Conservation (phyloP, 2,888 invertebrate genomes). For the Philereme vetulata region DNA sequence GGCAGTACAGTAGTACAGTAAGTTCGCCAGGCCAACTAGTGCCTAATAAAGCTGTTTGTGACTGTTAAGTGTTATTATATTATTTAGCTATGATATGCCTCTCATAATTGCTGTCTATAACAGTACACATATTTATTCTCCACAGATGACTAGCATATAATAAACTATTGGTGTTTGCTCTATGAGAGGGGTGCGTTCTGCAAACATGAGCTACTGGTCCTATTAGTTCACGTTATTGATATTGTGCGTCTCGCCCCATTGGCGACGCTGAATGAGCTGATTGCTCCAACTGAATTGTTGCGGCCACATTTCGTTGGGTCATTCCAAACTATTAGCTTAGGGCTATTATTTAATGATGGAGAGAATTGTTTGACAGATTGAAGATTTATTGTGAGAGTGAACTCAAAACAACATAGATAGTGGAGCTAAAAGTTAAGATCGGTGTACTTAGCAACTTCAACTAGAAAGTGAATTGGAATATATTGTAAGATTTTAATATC, state of each 20-base stretch:
- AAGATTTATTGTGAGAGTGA: conserved; percentile 28
- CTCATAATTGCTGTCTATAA: no score
- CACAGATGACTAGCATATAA: no score
- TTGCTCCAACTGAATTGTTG: conserved; percentile 37
- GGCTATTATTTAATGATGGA: conserved; percentile 34
- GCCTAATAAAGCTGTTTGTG: no score
- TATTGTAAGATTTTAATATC: no score
- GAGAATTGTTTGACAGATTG: conserved; percentile 24
- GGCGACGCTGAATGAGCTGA: conserved; percentile 34
- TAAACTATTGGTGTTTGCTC: conserved; percentile 10
- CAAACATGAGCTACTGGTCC: conserved; percentile 21
- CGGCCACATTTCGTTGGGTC: conserved; percentile 33
- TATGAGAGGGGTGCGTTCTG: conserved; percentile 14
- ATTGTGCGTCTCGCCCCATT: conserved; percentile 39
- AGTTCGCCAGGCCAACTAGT: no score
- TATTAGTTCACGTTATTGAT: conserved; percentile 37
- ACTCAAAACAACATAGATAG: conserved; percentile 1
- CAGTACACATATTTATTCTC: no score
- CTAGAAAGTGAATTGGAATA: no score
- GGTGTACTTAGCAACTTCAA: no score
- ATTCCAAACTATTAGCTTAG: conserved; percentile 37
- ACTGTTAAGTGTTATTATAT: no score
- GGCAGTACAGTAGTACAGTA: no score
- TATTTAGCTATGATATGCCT: no score
- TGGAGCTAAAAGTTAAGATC: neutral